phyloP scores from a whole-genome alignment of 2,113 vertebrate genomes.

The Ceuthmochares aereus region DNA sequence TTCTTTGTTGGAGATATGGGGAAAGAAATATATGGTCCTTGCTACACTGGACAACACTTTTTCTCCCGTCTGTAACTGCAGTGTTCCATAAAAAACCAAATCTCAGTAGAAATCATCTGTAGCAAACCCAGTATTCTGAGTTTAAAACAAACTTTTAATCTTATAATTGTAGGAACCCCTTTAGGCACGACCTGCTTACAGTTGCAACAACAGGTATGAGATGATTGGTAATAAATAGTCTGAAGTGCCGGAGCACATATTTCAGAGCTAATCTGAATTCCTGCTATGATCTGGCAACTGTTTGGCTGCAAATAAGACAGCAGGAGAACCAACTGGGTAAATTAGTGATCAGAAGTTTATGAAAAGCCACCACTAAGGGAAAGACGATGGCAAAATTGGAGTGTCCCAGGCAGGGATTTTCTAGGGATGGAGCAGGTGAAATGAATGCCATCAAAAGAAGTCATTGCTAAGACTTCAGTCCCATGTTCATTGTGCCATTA shows the following conservation, averaged over 20 bases:
- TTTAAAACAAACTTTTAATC: background rate
- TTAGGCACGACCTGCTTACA: background rate
- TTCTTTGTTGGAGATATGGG: background rate
- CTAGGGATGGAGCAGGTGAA: background rate
- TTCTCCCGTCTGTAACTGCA: background rate
- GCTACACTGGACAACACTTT: background rate
- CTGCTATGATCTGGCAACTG: background rate
- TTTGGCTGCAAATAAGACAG: background rate
- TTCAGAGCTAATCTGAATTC: constrained; percentile 1
- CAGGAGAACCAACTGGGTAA: background rate
- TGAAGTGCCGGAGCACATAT: background rate
- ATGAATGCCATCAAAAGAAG: background rate
- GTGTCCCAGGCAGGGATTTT: background rate
- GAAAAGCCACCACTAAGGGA: background rate
- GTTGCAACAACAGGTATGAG: background rate
- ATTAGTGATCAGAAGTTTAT: background rate
- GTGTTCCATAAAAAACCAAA: background rate
- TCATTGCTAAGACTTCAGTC: background rate
- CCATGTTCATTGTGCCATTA: background rate
- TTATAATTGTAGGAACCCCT: background rate
- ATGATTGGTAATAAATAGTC: background rate
- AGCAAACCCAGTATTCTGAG: background rate
- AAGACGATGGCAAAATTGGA: background rate
- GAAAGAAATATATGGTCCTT: background rate
- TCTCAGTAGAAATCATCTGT: constrained; percentile 1